Conservation (phyloP, 2,888 invertebrate species). For the Scaeva pyrastri region DNA sequence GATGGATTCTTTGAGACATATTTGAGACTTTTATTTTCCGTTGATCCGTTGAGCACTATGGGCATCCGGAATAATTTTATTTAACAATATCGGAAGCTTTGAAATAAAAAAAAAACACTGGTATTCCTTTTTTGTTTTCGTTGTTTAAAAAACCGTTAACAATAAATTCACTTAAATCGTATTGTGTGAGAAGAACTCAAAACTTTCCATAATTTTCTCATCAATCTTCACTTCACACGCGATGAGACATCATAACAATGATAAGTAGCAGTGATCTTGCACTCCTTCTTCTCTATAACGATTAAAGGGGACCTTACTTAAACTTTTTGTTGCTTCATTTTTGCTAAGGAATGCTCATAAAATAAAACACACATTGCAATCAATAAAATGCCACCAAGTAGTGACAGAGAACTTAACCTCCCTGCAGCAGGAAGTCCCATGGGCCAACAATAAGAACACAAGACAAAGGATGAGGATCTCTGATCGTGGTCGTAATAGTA, state of each 20-base stretch:
- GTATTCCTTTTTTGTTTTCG: slow-evolving; percentile 60
- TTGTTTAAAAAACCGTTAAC: slow-evolving; percentile 45
- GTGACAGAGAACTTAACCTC: slow-evolving; percentile 36
- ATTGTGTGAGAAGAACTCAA: slow-evolving; percentile 22
- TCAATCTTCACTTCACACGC: slow-evolving; percentile 36
- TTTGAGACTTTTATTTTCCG: slow-evolving; percentile 26
- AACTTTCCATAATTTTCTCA: slow-evolving; percentile 34
- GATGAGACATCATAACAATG: slow-evolving; percentile 8
- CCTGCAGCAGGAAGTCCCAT: slow-evolving; percentile 44
- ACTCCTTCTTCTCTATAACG: slow-evolving; percentile 34
- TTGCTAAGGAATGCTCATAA: slow-evolving; percentile 8
- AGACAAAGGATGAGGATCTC: slow-evolving; percentile 69
- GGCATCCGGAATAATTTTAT: slow-evolving; percentile 35
- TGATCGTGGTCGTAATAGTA: slow-evolving; percentile 13
- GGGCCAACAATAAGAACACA: slow-evolving; percentile 3
- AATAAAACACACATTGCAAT: slow-evolving; percentile 38
- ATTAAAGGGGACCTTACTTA: slow-evolving; percentile 28
- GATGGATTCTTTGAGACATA: slow-evolving; percentile 59
- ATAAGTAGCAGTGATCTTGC: slow-evolving; percentile 25
- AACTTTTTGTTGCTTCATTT: slow-evolving; percentile 45
- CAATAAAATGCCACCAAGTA: slow-evolving; percentile 61
- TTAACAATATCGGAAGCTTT: not conserved
- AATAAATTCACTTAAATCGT: slow-evolving; percentile 29
- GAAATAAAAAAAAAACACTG: slow-evolving; percentile 50
- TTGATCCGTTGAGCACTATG: slow-evolving; percentile 9